phyloP scores from a whole-genome alignment of 2,888 invertebrate species.

The Cheilosia grossa region DNA sequence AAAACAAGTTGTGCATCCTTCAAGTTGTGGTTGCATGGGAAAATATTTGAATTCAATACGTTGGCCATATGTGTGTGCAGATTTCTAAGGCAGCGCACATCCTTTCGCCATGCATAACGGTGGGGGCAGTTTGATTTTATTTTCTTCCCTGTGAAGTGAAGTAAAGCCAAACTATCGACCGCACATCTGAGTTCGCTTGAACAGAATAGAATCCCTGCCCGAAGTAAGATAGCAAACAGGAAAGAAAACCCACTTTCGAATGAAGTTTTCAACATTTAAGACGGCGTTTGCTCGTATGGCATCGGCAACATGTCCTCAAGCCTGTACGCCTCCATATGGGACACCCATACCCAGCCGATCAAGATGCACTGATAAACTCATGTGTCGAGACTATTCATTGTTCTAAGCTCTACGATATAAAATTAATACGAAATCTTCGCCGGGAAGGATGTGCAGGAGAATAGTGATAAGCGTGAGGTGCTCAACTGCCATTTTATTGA shows the following conservation, averaged over 20 bases:
- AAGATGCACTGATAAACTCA: conserved; percentile 12
- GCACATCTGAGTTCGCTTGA: conserved; percentile 11
- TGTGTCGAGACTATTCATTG: conserved; percentile 3
- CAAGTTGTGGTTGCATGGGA: conserved; percentile 30
- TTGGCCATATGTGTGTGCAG: conserved; percentile 16
- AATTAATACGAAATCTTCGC: conserved; percentile 33
- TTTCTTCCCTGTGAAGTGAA: neutral
- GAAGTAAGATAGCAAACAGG: neutral
- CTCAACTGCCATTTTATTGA: conserved; percentile 17
- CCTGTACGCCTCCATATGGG: conserved; percentile 29
- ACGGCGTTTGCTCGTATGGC: neutral
- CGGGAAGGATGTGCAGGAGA: conserved; percentile 27
- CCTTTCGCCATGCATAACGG: conserved; percentile 29
- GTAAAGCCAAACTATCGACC: conserved; percentile 43
- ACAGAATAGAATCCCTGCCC: neutral
- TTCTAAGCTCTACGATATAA: conserved; percentile 12
- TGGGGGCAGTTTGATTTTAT: conserved; percentile 17
- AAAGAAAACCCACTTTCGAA: conserved; percentile 16
- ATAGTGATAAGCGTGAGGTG: conserved; percentile 26
- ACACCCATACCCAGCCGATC: conserved; percentile 1
- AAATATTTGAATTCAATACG: conserved; percentile 47
- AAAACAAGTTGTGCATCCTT: conserved; percentile 28
- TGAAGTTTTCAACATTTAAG: conserved; percentile 27
- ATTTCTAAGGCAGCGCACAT: conserved; percentile 23
- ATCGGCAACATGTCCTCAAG: conserved; percentile 7